phyloP scores from a whole-genome alignment of 2,113 vertebrate species.

The Oreotrochilus melanogaster region DNA sequence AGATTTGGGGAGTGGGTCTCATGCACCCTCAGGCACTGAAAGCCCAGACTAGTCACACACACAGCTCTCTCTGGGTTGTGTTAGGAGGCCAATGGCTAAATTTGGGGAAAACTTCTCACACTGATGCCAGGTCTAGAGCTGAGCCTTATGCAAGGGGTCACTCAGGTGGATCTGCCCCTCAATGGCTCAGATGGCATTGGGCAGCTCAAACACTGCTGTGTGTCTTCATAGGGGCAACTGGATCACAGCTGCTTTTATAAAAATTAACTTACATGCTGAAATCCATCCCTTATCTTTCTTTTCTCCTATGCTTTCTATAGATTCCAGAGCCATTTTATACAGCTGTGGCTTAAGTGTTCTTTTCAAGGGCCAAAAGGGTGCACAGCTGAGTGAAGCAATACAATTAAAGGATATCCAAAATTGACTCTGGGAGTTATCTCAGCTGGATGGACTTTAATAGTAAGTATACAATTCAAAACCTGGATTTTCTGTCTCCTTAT shows the following conservation, averaged over 20 bases:
- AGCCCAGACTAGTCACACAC: rapidly evolving
- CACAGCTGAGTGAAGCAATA: not conserved
- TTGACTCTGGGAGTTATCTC: not conserved
- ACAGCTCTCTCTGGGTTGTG: not conserved
- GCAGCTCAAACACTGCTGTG: not conserved
- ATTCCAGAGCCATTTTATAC: not conserved
- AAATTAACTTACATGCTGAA: not conserved
- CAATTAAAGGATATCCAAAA: not conserved
- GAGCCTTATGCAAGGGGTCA: not conserved
- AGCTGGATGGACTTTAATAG: not conserved
- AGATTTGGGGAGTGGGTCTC: not conserved
- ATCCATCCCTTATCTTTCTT: not conserved
- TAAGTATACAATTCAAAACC: not conserved
- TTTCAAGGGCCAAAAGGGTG: not conserved
- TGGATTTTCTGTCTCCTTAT: not conserved
- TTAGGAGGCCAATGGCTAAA: not conserved
- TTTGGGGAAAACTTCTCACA: not conserved
- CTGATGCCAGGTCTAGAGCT: not conserved
- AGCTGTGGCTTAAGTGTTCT: not conserved
- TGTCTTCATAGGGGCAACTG: not conserved
- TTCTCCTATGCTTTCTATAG: not conserved
- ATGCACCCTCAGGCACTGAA: not conserved
- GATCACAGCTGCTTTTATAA: not conserved
- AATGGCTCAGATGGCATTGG: not conserved
- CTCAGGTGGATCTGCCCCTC: not conserved